Evolutionary conservation across 2,888 invertebrate genomes (phyloP).

Genomic region (Meliscaeva auricollis): DNA sequence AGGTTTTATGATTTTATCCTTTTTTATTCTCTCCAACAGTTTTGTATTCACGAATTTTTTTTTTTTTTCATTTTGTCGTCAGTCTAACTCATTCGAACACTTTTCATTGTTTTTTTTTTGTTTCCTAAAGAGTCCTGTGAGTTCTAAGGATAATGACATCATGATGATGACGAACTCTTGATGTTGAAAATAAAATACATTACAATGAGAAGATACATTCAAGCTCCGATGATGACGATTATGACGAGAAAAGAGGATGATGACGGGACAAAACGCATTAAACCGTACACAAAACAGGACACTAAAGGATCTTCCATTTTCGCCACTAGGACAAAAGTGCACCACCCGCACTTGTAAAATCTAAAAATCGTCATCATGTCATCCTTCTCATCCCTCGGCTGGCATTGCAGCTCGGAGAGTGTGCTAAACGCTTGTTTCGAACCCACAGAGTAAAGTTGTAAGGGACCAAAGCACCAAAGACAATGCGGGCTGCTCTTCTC

Average conservation of each 20-base stretch:
- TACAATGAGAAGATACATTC: slow-evolving; percentile 61
- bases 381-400: background rate
- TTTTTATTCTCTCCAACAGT: slow-evolving; percentile 26
- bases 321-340: slow-evolving; percentile 75
- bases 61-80: slow-evolving; percentile 10
- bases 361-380: slow-evolving; percentile 55
- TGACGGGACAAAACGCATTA: slow-evolving; percentile 48
- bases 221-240: background rate
- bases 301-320: slow-evolving; percentile 70
- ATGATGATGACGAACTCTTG: slow-evolving; percentile 76
- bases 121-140: slow-evolving; percentile 40
- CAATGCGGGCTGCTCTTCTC: slow-evolving; percentile 53
- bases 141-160: slow-evolving; percentile 76
- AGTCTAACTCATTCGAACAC: slow-evolving; percentile 35
- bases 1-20: slow-evolving; percentile 69
- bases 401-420: slow-evolving; percentile 46
- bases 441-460: slow-evolving; percentile 40
- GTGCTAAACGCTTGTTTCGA: slow-evolving; percentile 64
- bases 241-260: background rate
- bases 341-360: slow-evolving; percentile 70
- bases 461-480: slow-evolving; percentile 32
- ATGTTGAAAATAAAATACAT: slow-evolving; percentile 74
- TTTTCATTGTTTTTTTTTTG: slow-evolving; percentile 44
- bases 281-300: slow-evolving; percentile 55
- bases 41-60: slow-evolving; percentile 11